Percentiles rank a stretch among this genome's conserved stretches.
Conservation (phyloP, 2,888 invertebrate genomes). For the Falcaria lacertinaria region DNA sequence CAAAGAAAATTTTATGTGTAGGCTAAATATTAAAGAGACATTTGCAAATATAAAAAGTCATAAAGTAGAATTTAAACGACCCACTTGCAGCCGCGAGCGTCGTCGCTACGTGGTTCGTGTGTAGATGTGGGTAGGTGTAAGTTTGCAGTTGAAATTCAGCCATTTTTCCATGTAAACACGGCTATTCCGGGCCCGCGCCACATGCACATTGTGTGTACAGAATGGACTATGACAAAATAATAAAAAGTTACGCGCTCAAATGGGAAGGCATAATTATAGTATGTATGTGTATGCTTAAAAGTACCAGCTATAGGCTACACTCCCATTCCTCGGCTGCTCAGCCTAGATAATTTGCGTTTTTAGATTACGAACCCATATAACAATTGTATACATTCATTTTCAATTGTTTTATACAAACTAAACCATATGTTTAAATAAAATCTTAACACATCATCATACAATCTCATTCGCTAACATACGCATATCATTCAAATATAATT, state of each 20-base stretch:
- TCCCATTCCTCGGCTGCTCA: no score
- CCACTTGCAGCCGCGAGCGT: conserved; percentile 16
- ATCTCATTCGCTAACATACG: no score
- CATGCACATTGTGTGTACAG: conserved; percentile 18
- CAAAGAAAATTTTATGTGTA: not conserved
- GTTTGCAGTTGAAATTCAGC: conserved; percentile 38
- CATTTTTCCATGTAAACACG: conserved; percentile 33
- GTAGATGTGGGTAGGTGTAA: conserved; percentile 12
- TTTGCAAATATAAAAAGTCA: conserved; percentile 18
- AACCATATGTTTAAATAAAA: no score
- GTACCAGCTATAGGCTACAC: no score
- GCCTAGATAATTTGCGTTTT: no score
- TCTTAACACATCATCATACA: no score
- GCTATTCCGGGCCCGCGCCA: conserved; percentile 12
- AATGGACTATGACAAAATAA: conserved; percentile 16
- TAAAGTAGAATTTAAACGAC: conserved; percentile 17
- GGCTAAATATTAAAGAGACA: not conserved
- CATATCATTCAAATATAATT: no score
- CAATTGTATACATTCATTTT: no score
- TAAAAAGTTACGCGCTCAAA: not conserved
- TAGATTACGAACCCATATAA: no score
- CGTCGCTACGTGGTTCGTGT: conserved; percentile 2
- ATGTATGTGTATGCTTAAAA: no score
- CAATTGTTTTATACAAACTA: no score
- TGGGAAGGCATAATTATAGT: no score